Conservation (phyloP, 2,113 vertebrate genomes). For the Nothocercus julius region DNA sequence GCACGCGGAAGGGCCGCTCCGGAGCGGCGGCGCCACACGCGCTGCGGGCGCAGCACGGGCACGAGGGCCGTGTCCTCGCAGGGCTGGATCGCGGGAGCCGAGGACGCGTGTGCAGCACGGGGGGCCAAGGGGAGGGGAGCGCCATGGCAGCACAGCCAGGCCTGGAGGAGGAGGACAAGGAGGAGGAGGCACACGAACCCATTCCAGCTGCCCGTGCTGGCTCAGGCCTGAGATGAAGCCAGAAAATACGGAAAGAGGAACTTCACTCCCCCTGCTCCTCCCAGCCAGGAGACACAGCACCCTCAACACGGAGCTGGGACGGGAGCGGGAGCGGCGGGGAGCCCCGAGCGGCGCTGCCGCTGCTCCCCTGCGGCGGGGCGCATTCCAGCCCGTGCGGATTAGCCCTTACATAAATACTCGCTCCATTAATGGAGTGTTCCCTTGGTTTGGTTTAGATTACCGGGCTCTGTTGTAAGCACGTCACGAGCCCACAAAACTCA, state of each 20-base stretch:
- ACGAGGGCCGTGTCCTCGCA: too few relatives aligned
- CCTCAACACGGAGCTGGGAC: neutral
- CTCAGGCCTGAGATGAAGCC: neutral
- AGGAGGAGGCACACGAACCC: neutral
- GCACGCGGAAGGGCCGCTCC: neutral
- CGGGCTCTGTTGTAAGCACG: neutral
- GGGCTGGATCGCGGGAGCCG: neutral
- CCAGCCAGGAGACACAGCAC: neutral
- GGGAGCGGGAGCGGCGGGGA: too few relatives aligned
- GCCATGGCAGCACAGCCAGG: neutral
- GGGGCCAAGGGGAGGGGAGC: neutral
- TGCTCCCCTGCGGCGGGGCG: neutral
- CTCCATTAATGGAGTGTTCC: conserved; percentile 8
- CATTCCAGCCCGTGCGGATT: conserved; percentile 8
- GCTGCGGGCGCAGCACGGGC: neutral
- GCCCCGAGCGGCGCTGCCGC: neutral
- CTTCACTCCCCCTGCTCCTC: neutral
- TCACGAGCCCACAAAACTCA: conserved; percentile 19
- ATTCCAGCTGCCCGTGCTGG: neutral
- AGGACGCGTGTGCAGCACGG: too few relatives aligned
- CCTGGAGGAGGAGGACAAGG: neutral
- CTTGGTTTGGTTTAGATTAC: conserved; percentile 23
- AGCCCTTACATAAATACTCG: conserved; percentile 32
- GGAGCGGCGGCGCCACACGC: too few relatives aligned
- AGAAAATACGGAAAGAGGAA: neutral